These are phyloP conservation scores for Cyanoramphus novaezelandiae DNA, from an alignment of 2,113 vertebrate genomes.

Conservation along the genomic window DNA sequence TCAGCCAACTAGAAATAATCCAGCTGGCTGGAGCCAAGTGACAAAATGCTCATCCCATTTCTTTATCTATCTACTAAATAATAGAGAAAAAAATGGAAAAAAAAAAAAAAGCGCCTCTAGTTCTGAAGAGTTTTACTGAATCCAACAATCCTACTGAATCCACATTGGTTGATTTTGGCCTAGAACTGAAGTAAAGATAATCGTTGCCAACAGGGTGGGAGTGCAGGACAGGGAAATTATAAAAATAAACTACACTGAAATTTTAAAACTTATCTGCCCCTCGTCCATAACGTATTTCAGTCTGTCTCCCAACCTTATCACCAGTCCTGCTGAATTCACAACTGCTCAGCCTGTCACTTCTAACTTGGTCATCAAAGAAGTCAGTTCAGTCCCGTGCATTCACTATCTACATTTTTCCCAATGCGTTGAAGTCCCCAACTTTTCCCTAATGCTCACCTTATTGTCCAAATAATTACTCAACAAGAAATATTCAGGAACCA, in stretches of 20 bases:
- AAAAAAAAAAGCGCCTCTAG: accelerated
- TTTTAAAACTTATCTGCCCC: not conserved
- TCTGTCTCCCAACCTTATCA: not conserved
- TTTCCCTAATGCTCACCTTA: not conserved
- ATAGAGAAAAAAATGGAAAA: accelerated
- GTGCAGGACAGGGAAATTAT: not conserved
- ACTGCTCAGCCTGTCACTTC: not conserved
- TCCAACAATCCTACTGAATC: not conserved
- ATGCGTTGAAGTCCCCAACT: accelerated
- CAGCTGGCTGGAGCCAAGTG: not conserved
- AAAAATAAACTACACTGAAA: not conserved
- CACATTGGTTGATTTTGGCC: not conserved
- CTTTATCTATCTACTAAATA: not conserved
- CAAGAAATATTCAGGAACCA: not conserved
- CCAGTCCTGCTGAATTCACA: not conserved
- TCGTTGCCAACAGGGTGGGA: not conserved
- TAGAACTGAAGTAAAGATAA: not conserved
- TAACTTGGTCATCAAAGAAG: not conserved
- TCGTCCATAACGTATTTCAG: not conserved
- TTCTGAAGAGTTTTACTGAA: not conserved
- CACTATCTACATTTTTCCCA: not conserved
- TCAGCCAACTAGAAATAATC: conserved; percentile 49
- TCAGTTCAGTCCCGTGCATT: accelerated
- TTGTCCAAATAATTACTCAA: not conserved
- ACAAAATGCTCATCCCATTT: not conserved